A percentile compares a stretch with the other conserved stretches of the same genome.
phyloP scores from a whole-genome alignment of 2,113 vertebrate genomes.

The Neogale vison region DNA sequence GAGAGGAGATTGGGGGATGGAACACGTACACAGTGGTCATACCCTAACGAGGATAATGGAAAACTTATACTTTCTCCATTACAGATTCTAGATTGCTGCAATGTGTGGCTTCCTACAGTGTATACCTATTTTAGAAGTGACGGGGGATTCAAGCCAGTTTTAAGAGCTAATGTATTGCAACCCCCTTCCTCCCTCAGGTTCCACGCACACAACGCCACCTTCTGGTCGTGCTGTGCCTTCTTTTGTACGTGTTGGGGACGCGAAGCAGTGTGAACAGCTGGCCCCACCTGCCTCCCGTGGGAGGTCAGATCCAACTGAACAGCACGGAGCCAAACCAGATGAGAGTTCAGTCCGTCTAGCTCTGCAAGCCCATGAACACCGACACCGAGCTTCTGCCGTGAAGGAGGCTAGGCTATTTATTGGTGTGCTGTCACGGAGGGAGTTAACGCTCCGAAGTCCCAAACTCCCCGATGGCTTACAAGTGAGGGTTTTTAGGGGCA shows the following conservation, averaged over 20 bases:
- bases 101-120: background rate
- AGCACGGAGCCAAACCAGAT: background rate
- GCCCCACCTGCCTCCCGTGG: background rate
- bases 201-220: background rate
- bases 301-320: background rate
- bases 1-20: background rate
- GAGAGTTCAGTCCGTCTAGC: background rate
- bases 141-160: background rate
- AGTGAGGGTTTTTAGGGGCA: background rate
- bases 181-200: background rate
- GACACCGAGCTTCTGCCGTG: background rate
- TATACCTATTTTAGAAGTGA: background rate
- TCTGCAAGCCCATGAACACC: background rate
- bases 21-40: background rate
- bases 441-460: background rate
- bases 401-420: background rate
- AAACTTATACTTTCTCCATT: background rate
- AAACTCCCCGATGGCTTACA: background rate
- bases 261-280: background rate
- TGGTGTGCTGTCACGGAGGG: background rate
- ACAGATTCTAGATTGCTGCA: background rate
- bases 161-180: background rate
- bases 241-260: background rate
- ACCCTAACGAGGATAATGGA: background rate
- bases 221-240: background rate